Conservation (phyloP, 2,113 vertebrate species). For the Sceloporus undulatus region DNA sequence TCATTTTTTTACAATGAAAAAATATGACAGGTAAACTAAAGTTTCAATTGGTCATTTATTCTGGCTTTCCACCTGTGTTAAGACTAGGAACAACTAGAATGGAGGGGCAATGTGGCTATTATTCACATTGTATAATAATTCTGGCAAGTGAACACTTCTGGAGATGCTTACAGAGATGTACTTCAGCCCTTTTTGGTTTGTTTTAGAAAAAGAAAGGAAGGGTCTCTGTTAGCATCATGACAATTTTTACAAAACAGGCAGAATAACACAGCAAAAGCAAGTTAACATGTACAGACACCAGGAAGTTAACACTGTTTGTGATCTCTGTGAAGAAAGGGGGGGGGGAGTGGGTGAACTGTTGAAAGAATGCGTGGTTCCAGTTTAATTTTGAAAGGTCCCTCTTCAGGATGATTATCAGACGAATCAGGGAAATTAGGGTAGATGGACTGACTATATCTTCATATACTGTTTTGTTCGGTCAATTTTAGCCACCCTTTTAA, state of each 20-base stretch:
- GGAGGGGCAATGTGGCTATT: conserved; percentile 72
- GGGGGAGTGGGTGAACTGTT: conserved; percentile 49
- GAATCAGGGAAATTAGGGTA: conserved; percentile 74
- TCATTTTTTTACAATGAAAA: conserved; percentile 79
- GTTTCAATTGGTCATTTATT: conserved; percentile 62
- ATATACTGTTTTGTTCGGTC: conserved; percentile 78
- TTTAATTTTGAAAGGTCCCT: conserved; percentile 66
- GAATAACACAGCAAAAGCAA: conserved; percentile 72
- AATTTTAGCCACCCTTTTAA: conserved; percentile 76
- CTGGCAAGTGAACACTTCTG: conserved; percentile 74
- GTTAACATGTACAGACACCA: conserved; percentile 76
- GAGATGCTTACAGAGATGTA: conserved; percentile 76
- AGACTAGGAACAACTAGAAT: conserved; percentile 75
- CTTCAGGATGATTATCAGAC: conserved; percentile 59
- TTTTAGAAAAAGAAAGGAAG: conserved; percentile 82
- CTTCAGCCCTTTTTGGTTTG: conserved; percentile 80
- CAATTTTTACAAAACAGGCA: conserved; percentile 74
- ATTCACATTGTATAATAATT: conserved; percentile 77
- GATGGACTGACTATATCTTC: conserved; percentile 59
- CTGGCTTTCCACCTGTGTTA: conserved; percentile 58
- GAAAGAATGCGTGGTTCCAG: conserved; percentile 85
- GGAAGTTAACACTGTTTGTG: conserved; percentile 80
- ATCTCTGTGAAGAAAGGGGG: conserved; percentile 72
- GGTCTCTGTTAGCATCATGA: conserved; percentile 77
- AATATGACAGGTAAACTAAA: conserved; percentile 53